These are phyloP conservation scores for Echinops telfairi DNA, from an alignment of 2,113 vertebrate genomes.

Conservation along the genomic window DNA sequence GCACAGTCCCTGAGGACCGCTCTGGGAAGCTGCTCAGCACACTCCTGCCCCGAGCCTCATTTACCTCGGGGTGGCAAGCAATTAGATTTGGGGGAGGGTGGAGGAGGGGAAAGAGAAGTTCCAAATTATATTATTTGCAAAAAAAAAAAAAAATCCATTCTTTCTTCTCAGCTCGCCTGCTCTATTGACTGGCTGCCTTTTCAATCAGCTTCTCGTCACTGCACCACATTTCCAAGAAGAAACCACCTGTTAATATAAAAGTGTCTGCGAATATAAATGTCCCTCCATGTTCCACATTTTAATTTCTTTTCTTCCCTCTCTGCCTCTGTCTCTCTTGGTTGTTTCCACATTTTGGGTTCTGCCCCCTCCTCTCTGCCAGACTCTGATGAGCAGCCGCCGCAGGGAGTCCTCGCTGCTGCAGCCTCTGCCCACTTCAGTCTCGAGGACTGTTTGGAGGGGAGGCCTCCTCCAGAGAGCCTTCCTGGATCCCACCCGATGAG, in stretches of 20 bases:
- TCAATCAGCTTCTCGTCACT: slow-evolving; percentile 56
- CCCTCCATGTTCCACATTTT: neutral
- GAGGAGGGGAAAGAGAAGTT: slow-evolving; percentile 38
- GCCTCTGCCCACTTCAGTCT: neutral
- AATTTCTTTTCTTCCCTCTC: neutral
- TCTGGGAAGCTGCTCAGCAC: neutral
- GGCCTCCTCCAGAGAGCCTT: slow-evolving; percentile 31
- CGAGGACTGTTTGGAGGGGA: neutral
- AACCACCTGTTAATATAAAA: slow-evolving; percentile 58
- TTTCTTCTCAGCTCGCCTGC: slow-evolving; percentile 46
- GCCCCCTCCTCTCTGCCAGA: neutral
- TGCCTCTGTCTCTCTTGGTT: neutral
- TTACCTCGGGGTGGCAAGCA: slow-evolving; percentile 29
- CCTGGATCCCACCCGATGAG: neutral
- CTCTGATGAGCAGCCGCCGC: neutral
- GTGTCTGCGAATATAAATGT: slow-evolving; percentile 64
- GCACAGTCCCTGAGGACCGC: neutral
- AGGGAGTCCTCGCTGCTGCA: neutral
- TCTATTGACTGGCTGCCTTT: slow-evolving; percentile 69
- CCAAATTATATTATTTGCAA: slow-evolving; percentile 77
- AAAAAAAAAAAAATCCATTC: slow-evolving; percentile 70
- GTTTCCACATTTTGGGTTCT: neutral
- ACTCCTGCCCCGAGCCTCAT: neutral
- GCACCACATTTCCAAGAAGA: slow-evolving; percentile 17
- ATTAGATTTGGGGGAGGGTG: slow-evolving; percentile 36